Evolutionary conservation across 2,888 invertebrate species (phyloP), one percentile per base, ranked within the genome.

Genomic region (Chaitophorus viminalis): DNA sequence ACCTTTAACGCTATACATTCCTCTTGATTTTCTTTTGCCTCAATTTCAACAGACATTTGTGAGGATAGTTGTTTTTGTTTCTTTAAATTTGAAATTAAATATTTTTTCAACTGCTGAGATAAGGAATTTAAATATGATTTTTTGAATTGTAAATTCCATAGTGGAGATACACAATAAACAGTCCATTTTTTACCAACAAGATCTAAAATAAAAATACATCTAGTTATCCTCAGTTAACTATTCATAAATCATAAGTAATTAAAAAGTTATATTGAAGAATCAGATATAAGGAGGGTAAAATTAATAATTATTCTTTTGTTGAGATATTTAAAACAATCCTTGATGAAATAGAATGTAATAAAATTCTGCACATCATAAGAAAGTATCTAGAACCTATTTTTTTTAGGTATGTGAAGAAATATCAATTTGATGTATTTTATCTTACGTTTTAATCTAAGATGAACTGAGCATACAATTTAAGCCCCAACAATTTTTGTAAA

Each of bases 161-260:
- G 89, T 8, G 90, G 89, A 21, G 92, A 91, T 11, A 91, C 91
- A 36, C 90, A 91, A 89, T 90, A 91, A 46, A 91, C 89, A 60
- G 90, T 90, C 92, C 92, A 92, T 21, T 91, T 91, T 89, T 91
- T 90, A 65, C 90, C 89, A 52, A 91, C 88, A 25, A 92, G 89
- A 75, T 90, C 92, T 92, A 88, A n/a, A 88, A 89, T 39, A 89
- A 88, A 85, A 82, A 79, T 36, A 83, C 25, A 60, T 18, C 21
- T n/a, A n/a, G n/a, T n/a, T n/a, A n/a, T n/a, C n/a, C n/a, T 54
- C 17, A 60, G 4, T 60, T n/a, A 60, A 18, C 0, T 3, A 60
- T 25, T 25, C 60, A 60, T 46, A 46, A 46, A 6, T 60, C 25
- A 60, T 25, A 60, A 25, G 18, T 60, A 60, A 60, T 60, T 60